These are phyloP conservation scores for Phymatocera aterrima DNA, from an alignment of 2,888 invertebrate genomes.

Conservation along the genomic window DNA sequence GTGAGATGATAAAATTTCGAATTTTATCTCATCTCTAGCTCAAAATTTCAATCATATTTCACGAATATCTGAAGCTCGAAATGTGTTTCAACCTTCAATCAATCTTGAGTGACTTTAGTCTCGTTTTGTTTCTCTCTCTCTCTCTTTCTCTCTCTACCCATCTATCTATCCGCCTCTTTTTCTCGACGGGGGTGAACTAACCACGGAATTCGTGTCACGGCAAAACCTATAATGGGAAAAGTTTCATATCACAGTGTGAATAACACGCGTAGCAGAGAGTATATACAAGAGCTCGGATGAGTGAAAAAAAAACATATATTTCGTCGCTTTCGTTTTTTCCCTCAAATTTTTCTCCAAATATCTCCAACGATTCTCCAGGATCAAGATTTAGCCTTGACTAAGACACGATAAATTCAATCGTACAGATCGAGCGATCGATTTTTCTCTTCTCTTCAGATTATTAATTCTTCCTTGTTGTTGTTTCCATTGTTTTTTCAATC, in stretches of 20 bases:
- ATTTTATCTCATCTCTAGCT: background rate
- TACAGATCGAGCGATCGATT: background rate
- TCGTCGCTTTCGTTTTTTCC: too few species aligned
- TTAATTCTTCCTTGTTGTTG: constrained; percentile 51
- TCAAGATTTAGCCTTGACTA: too few species aligned
- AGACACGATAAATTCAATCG: too few species aligned
- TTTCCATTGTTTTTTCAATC: constrained; percentile 56
- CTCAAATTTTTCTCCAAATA: constrained; percentile 49
- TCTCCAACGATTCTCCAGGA: too few species aligned
- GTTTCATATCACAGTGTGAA: constrained; percentile 8
- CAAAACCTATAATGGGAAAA: constrained; percentile 30
- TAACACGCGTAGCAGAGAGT: constrained; percentile 18
- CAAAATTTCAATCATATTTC: constrained; percentile 24
- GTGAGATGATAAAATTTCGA: background rate
- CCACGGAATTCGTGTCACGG: constrained; percentile 13
- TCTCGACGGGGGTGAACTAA: background rate
- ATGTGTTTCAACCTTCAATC: background rate
- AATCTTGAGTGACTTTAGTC: constrained; percentile 7
- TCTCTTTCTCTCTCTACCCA: background rate
- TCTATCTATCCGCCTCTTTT: too few species aligned
- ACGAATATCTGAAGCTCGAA: background rate
- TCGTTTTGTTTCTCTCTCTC: background rate
- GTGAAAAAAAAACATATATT: background rate
- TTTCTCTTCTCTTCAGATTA: constrained; percentile 45
- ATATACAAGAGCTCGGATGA: too few species aligned